Percentiles rank a stretch among this genome's conserved stretches.
phyloP scores from a whole-genome alignment of 64 coral and sea anemone genomes.

The Catalaphyllia jardinei region DNA sequence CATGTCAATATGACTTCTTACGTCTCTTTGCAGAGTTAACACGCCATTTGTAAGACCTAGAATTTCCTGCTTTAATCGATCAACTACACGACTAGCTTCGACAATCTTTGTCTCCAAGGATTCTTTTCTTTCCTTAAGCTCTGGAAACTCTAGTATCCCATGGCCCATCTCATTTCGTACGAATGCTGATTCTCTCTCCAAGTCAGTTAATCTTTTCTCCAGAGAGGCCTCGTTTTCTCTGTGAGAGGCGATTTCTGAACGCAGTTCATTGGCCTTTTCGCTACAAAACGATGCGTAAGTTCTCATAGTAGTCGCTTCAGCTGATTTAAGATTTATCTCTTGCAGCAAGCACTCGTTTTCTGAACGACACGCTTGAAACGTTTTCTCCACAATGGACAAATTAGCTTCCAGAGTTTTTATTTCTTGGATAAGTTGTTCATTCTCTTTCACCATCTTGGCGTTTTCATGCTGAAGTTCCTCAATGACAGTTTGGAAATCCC shows the following conservation, averaged over 20 bases:
- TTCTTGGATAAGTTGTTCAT: constrained; percentile 48
- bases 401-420: constrained; percentile 48
- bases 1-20: constrained; percentile 22
- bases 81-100: constrained; percentile 50
- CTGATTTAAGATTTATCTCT: constrained; percentile 50
- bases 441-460: constrained; percentile 21
- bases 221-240: constrained; percentile 40
- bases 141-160: constrained; percentile 29
- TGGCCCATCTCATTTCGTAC: constrained; percentile 51
- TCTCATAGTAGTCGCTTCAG: constrained; percentile 34
- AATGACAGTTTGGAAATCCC: neutral
- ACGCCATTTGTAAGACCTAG: constrained; percentile 47
- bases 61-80: constrained; percentile 57
- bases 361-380: constrained; percentile 23
- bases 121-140: constrained; percentile 50
- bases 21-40: constrained; percentile 51
- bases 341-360: constrained; percentile 56
- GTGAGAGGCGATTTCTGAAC: constrained; percentile 24
- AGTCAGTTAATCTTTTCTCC: constrained; percentile 32
- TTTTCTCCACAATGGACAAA: constrained; percentile 35
- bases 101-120: constrained; percentile 49
- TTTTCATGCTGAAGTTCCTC: constrained; percentile 25
- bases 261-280: constrained; percentile 42
- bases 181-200: constrained; percentile 32
- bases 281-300: constrained; percentile 44